Percentiles rank a stretch among this genome's conserved stretches.
Evolutionary conservation across 2,888 invertebrate genomes (phyloP).

Genomic region (Papilio gigon): DNA sequence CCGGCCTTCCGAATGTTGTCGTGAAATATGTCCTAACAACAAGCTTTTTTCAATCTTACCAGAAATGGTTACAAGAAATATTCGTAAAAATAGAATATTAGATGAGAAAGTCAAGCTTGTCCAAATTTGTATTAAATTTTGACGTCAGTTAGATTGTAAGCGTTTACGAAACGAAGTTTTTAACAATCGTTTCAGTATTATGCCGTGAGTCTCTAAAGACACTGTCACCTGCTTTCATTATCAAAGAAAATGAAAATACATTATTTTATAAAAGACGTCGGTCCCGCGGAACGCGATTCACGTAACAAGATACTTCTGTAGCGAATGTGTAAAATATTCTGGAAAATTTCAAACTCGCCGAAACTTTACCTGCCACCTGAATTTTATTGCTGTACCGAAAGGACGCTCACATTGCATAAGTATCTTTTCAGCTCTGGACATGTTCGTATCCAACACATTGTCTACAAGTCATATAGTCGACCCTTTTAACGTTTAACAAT

Average conservation of each 20-base stretch:
- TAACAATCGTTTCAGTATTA: no score
- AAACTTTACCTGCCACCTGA: slow-evolving; percentile 18
- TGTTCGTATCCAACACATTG: slow-evolving; percentile 6
- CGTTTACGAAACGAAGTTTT: no score
- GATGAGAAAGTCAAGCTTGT: no score
- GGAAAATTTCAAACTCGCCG: slow-evolving; percentile 14
- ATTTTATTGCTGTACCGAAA: slow-evolving; percentile 12
- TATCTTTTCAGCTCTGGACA: slow-evolving; percentile 9
- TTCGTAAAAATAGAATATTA: no score
- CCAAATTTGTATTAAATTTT: neutral
- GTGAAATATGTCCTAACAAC: no score
- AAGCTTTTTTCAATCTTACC: no score
- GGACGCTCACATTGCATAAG: neutral
- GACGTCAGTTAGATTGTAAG: no score
- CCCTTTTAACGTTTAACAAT: neutral
- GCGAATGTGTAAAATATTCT: slow-evolving; percentile 26
- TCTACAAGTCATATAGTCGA: neutral
- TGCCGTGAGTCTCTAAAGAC: neutral
- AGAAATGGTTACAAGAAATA: no score
- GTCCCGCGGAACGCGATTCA: neutral
- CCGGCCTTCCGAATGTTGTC: no score
- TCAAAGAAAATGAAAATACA: neutral
- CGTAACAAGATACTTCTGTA: slow-evolving; percentile 10
- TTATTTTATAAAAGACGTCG: neutral
- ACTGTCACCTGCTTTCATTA: neutral